Conservation (phyloP, 2,888 invertebrate species). For the Mesoligia furuncula region DNA sequence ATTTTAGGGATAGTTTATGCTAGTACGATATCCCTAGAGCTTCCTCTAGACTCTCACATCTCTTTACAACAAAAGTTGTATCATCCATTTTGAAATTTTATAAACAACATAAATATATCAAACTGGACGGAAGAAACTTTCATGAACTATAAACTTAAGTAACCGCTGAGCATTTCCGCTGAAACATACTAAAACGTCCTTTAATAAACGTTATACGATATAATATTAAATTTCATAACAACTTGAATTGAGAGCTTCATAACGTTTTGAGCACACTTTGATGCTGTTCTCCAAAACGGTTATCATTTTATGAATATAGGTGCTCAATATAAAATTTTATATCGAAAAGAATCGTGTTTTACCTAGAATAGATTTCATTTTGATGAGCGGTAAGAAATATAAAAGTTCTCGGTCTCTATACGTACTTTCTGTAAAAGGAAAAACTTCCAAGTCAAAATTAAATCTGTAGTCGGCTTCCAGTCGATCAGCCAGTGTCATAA, state of each 20-base stretch:
- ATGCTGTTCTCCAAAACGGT: constrained; percentile 49
- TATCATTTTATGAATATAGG: constrained; percentile 59
- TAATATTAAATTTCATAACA: constrained; percentile 63
- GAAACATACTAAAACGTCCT: constrained; percentile 35
- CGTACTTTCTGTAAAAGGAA: neutral
- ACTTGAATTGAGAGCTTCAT: constrained; percentile 61
- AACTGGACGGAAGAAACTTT: constrained; percentile 28
- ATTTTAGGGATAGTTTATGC: neutral
- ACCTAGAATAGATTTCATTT: constrained; percentile 12
- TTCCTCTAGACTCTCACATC: neutral
- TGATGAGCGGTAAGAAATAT: neutral
- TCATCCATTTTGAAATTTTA: neutral
- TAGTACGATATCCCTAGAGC: neutral
- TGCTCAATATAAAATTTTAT: constrained; percentile 33
- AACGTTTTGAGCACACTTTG: constrained; percentile 51
- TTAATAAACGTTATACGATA: constrained; percentile 59
- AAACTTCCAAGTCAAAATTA: no score
- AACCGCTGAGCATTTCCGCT: constrained; percentile 2
- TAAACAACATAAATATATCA: neutral
- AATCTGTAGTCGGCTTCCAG: neutral
- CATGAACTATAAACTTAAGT: constrained; percentile 29
- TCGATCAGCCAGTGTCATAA: no score
- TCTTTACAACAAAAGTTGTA: neutral
- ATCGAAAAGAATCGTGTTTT: constrained; percentile 27
- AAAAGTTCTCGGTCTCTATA: neutral